These are phyloP conservation scores for Seira ritae DNA, from an alignment of 2,888 invertebrate species.

Conservation along the genomic window DNA sequence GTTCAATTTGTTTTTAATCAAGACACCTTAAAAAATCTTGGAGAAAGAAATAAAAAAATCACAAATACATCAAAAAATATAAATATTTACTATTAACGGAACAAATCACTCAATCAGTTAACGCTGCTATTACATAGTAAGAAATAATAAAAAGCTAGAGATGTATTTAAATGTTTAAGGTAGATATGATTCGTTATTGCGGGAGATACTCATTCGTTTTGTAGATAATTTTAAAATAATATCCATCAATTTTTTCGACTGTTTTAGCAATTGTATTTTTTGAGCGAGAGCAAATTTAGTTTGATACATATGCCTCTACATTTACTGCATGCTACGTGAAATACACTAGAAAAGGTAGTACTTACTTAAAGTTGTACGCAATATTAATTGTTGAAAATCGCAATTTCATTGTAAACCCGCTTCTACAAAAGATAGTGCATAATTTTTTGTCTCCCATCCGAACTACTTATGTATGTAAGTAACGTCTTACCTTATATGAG, in stretches of 20 bases:
- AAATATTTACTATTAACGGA: neutral
- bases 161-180: neutral
- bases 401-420: no score
- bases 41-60: no score
- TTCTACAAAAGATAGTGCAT: neutral
- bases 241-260: neutral
- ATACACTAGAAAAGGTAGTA: no score
- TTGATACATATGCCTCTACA: neutral
- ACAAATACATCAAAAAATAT: neutral
- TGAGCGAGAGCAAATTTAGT: neutral
- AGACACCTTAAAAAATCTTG: neutral
- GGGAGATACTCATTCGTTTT: neutral
- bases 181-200: neutral
- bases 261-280: neutral
- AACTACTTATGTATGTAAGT: no score
- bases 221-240: neutral
- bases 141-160: neutral
- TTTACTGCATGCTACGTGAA: no score
- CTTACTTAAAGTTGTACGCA: no score
- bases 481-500: no score
- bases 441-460: neutral
- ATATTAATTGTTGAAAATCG: no score
- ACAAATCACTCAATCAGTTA: slow-evolving; percentile 1
- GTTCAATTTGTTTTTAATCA: neutral
- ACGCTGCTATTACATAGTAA: slow-evolving; percentile 2